Evolutionary conservation across 2,797 vertebrate genomes (phyloP), one percentile per base, ranked within the genome.

Genomic region (Danio choprae): DNA sequence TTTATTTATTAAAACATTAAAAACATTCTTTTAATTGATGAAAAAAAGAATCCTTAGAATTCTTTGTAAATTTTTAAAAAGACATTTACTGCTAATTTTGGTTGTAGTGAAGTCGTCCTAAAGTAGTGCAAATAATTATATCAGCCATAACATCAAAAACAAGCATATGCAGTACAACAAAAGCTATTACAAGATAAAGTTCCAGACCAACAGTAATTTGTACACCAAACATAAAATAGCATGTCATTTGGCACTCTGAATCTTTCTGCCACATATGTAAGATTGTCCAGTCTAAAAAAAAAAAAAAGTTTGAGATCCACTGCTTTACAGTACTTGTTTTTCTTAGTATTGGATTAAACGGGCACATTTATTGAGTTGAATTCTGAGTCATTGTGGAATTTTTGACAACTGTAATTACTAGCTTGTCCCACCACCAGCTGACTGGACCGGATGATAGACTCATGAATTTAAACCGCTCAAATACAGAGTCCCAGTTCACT

Each of bases 381-480:
- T 51, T 22, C 11, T 59, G 60, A 40, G 36, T 75, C 63, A 77
- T 50, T 50, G 20, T 40, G 22, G 53, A 69, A 69, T 43, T 15
- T 58, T 8, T 59, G 29, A 64, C 46, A 15, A 41, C 46, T 63
- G 29, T 70, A 63, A 78, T 58, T 38, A 36, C 10, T 43, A 29
- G 60, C 48, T 51, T 29, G 8, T 43, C 10, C 18, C 44, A 51
- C 55, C 36, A 63, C 4, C 69, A 72, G 50, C 60, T 73, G 60
- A 73, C 13, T 16, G 50, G 53, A 79, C 56, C 71, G n/a, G 48
- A 80, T 65, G 46, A 73, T 67, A n/a, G 43, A 53, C 44, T 62
- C 43, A 36, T 70, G 58, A 43, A 80, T 59, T 50, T 67, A 80
- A 83, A 58, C 11, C 73, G 18, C 62, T 60, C 44, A 68, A 81